phyloP scores from a whole-genome alignment of 2,113 vertebrate species.

The Gallinago jamesoni region DNA sequence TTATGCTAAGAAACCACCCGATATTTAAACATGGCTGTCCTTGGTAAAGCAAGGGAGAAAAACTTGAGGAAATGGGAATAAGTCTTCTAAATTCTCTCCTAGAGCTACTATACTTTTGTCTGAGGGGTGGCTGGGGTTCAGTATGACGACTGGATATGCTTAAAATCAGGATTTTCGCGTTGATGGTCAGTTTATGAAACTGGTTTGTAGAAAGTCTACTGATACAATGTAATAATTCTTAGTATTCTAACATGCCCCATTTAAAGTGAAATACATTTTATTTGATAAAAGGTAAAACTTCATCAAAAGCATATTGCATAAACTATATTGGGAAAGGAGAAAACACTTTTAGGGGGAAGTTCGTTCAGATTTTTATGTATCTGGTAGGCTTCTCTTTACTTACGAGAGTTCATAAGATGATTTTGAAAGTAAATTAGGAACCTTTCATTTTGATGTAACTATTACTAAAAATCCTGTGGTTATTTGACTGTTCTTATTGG shows the following conservation, averaged over 20 bases:
- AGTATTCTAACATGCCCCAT: not conserved
- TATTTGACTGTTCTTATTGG: not conserved
- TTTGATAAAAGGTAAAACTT: not conserved
- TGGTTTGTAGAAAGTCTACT: not conserved
- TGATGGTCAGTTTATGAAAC: not conserved
- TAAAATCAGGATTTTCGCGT: not conserved
- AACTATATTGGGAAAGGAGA: not conserved
- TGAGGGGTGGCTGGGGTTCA: not conserved
- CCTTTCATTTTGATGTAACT: not conserved
- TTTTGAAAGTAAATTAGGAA: not conserved
- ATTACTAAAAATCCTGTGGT: not conserved
- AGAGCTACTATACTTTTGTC: fast-evolving
- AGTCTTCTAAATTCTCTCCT: not conserved
- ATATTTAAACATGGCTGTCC: conserved; percentile 23
- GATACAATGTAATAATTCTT: not conserved
- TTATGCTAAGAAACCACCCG: conserved; percentile 16
- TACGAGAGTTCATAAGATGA: not conserved
- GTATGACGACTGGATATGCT: not conserved
- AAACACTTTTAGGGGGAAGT: not conserved
- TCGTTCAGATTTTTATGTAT: not conserved
- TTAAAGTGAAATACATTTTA: not conserved
- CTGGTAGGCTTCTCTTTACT: not conserved
- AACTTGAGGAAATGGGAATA: not conserved
- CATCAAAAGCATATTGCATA: not conserved
- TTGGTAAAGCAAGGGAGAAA: not conserved